Evolutionary conservation across 1,140 invertebrate species (phyloP), one percentile per base, ranked within the genome.

Genomic region (Lepidotrigona ventralis): DNA sequence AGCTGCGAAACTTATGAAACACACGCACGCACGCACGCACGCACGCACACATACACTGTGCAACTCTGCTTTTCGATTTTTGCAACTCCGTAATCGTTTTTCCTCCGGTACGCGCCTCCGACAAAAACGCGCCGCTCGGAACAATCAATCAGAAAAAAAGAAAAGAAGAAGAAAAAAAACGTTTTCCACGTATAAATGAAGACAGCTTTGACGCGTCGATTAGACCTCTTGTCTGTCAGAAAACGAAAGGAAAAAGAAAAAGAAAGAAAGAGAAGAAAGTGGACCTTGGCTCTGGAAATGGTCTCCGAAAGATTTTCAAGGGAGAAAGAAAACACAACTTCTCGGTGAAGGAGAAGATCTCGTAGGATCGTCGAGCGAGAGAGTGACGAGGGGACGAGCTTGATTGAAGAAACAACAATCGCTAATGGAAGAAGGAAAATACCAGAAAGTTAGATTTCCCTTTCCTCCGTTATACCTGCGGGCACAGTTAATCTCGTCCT

Each of bases 1-100:
- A 46, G 80, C 70, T 51, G 54, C 51, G 60, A 39, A 26, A 68
- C 72, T 74, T n/a, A 26, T 54, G n/a, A 33, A 79, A 54, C 64
- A 56, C 39, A 46, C 6, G 6, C 39, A 39, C 39, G 6, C 33
- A 33, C 33, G 33, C 33, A 39, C 64, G 46, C 39, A 11, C 6
- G 6, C 39, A 39, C 39, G 0, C 6, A 39, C 39, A 39, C 6
- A 8, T 29, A 21, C 51, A 26, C 21, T 21, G 29, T 23, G 26
- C 23, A 60, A 76, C 60, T 46, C 39, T 12, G 63, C 17, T 63
- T 74, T 19, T 23, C 9, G 23, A 63, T 73, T 53, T 63, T 73
- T 64, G 3, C 17, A 33, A 63, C n/a, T 46, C 4, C 17, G 66
- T 39, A 21, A 71, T 39, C 66, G 33, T 33, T 71, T 71, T 58